Evolutionary conservation across 2,888 invertebrate species (phyloP).

Genomic region (Podabrus alpinus): DNA sequence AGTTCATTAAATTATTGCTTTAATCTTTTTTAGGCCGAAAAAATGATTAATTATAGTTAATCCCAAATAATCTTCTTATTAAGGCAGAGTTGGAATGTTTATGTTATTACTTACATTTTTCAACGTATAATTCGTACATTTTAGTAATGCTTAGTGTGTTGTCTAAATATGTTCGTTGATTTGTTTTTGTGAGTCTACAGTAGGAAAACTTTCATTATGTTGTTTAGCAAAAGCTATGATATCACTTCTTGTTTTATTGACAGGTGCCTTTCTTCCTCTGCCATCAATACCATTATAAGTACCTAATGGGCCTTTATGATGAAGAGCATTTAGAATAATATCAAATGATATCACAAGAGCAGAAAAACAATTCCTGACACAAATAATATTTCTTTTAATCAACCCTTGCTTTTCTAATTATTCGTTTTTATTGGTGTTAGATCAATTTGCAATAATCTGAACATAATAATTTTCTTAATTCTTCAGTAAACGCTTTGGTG

Average conservation of each 20-base stretch:
- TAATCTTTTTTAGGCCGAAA: slow-evolving; percentile 16
- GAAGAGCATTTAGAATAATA: slow-evolving; percentile 4
- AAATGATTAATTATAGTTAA: slow-evolving; percentile 11
- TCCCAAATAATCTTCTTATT: slow-evolving; percentile 8
- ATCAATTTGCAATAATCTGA: not conserved
- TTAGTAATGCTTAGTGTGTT: slow-evolving; percentile 28
- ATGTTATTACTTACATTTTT: slow-evolving; percentile 21
- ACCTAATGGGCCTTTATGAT: not conserved
- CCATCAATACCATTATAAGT: slow-evolving; percentile 27
- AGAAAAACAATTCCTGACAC: slow-evolving; percentile 6
- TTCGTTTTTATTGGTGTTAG: too few relatives aligned
- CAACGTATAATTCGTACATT: slow-evolving; percentile 34
- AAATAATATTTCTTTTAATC: not conserved
- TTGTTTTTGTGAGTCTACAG: slow-evolving; percentile 32
- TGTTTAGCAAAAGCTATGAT: slow-evolving; percentile 25
- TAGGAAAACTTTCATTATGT: slow-evolving; percentile 35
- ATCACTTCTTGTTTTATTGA: slow-evolving; percentile 31
- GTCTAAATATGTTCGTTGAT: slow-evolving; percentile 30
- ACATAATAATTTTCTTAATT: not conserved
- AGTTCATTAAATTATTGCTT: slow-evolving; percentile 5
- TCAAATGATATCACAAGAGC: not conserved
- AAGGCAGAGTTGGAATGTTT: too few relatives aligned
- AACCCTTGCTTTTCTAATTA: too few relatives aligned
- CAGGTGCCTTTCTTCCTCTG: slow-evolving; percentile 28
- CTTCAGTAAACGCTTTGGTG: not conserved